Evolutionary conservation across 2,113 vertebrate species (phyloP), one percentile per base, ranked within the genome.

Genomic region (Phylloscopus trochiloides): DNA sequence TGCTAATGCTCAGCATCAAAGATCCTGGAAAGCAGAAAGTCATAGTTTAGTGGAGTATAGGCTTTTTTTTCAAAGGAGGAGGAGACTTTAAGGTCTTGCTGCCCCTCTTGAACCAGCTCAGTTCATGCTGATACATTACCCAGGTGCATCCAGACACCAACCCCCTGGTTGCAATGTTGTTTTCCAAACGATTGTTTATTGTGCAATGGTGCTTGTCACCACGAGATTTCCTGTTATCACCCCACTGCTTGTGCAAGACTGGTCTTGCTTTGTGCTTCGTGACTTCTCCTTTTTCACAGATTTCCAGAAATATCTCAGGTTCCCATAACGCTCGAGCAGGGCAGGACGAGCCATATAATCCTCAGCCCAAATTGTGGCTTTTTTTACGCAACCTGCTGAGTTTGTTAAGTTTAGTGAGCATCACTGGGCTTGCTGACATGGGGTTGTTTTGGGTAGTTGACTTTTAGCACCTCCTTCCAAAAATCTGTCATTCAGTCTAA

Each of bases 281-380:
- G 8, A 63, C 78, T 89, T 94, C 92, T 63, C 38, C 9, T 80
- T 92, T 89, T 17, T 74, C 24, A 34, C 15, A 38, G 45, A 42
- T 67, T 55, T 85, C 36, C 19, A 24, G 34, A 47, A 74, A 45
- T n/a, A 47, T 0, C 61, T 1, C 0, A 47, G 18, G 16, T 85
- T 85, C 71, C 81, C 0, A 0, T 63, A 77, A 71, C 0, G 2
- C 59, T 42, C 1, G 6, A 68, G 29, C 1, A 0, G 70, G 72
- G 66, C 67, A 43, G 80, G 31, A 61, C 0, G 1, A 86, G 43
- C 77, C 0, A 0, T 52, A 68, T 90, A 74, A 18, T 10, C 78
- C 77, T 72, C 7, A 5, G 28, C 29, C 63, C 70, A 70, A 84
- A 90, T 6, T 0, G 4, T 1, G 0, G 24, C 20, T 68, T 40